A percentile compares a stretch with the other conserved stretches of the same genome.
phyloP scores from a whole-genome alignment of 2,797 vertebrate genomes.

The Melanotaenia nigrans region DNA sequence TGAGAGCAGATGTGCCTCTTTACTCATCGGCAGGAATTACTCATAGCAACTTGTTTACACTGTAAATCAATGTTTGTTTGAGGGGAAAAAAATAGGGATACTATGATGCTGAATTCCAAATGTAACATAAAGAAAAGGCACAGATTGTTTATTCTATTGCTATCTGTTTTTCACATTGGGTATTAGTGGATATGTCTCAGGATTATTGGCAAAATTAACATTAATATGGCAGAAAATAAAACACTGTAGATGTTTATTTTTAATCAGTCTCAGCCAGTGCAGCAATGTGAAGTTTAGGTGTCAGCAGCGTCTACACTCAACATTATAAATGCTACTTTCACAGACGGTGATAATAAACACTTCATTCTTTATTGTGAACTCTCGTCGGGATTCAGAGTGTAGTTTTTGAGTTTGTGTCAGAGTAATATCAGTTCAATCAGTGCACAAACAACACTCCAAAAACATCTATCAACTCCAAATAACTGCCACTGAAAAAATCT shows the following conservation, averaged over 20 bases:
- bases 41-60: constrained; percentile 63
- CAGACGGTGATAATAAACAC: constrained; percentile 42
- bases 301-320: background rate
- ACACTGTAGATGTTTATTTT: background rate
- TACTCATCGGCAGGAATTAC: constrained; percentile 56
- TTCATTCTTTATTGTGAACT: constrained; percentile 32
- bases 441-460: constrained; percentile 65
- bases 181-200: background rate
- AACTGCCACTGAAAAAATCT: constrained; percentile 62
- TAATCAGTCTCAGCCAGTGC: background rate
- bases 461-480: constrained; percentile 63
- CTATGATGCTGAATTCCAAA: constrained; percentile 18
- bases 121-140: background rate
- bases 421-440: constrained; percentile 67
- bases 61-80: constrained; percentile 59
- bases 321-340: constrained; percentile 57
- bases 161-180: background rate
- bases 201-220: too few species aligned
- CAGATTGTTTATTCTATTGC: background rate
- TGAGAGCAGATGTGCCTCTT: constrained; percentile 62
- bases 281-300: constrained; percentile 21
- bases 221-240: background rate
- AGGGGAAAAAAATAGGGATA: constrained; percentile 17
- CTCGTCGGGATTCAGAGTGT: constrained; percentile 32
- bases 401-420: constrained; percentile 57